Evolutionary conservation across 2,113 vertebrate species (phyloP).

Genomic region (Rutilus rutilus): DNA sequence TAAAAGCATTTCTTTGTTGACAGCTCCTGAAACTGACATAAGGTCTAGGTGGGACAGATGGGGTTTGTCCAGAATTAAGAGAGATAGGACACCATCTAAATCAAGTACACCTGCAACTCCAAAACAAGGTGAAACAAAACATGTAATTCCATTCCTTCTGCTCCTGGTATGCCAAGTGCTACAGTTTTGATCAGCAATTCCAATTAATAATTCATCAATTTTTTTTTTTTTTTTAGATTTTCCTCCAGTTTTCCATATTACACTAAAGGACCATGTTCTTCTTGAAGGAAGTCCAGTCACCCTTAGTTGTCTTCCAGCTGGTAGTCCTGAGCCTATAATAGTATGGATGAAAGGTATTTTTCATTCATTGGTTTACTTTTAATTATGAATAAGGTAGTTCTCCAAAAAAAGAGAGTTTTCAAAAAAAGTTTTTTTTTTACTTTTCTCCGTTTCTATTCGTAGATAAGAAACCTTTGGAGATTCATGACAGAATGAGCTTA

Average conservation of each 20-base stretch:
- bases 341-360: conserved; percentile 89
- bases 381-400: background rate
- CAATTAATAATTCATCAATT: background rate
- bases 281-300: conserved; percentile 89
- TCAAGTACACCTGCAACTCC: conserved; percentile 77
- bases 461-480: conserved; percentile 85
- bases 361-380: background rate
- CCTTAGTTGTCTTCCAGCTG: conserved; percentile 90
- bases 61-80: conserved; percentile 85
- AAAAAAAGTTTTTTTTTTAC: too few species aligned
- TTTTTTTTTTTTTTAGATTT: conserved; percentile 77
- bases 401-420: too few species aligned
- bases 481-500: conserved; percentile 76
- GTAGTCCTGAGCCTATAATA: conserved; percentile 86
- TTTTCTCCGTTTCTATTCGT: conserved; percentile 3
- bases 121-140: conserved; percentile 72
- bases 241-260: conserved; percentile 93
- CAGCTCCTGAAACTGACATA: conserved; percentile 65
- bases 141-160: conserved; percentile 74
- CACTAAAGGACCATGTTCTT: conserved; percentile 91
- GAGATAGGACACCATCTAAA: conserved; percentile 83
- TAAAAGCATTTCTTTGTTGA: conserved; percentile 14
- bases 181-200: background rate
- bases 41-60: conserved; percentile 88
- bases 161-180: conserved; percentile 75